Conservation (phyloP, 2,888 invertebrate genomes). For the Erebia aethiops region DNA sequence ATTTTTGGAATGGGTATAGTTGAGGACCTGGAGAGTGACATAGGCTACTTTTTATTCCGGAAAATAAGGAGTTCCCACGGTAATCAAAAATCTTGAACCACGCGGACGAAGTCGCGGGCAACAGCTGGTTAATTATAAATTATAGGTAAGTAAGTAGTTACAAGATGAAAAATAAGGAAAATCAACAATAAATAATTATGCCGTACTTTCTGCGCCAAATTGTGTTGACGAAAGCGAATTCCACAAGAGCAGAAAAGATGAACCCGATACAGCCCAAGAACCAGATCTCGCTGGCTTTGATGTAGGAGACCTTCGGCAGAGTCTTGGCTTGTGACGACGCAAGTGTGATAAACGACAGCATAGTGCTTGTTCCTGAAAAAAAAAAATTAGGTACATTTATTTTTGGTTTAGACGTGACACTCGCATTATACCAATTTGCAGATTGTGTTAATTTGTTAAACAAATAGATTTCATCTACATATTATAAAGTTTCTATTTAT, state of each 20-base stretch:
- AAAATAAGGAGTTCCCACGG: no score
- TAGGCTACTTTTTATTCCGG: no score
- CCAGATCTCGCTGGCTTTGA: constrained; percentile 95
- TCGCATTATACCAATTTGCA: not conserved
- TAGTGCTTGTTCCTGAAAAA: constrained; percentile 89
- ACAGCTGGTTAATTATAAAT: no score
- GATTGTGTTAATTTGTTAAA: constrained; percentile 10
- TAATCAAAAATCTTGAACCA: no score
- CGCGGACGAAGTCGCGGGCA: no score
- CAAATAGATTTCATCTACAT: not conserved
- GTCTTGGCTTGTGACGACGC: constrained; percentile 93
- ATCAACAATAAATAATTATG: not conserved
- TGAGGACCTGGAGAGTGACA: no score
- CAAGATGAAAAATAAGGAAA: no score
- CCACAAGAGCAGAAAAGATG: constrained; percentile 92
- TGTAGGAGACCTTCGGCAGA: constrained; percentile 93
- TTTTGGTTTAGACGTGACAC: constrained; percentile 8
- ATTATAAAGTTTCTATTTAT: not conserved
- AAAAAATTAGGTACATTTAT: not conserved
- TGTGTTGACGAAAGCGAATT: constrained; percentile 94
- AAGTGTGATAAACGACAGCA: constrained; percentile 93
- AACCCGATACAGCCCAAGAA: constrained; percentile 93
- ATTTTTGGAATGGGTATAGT: no score
- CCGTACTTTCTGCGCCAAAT: constrained; percentile 92
- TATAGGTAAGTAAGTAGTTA: no score